phyloP scores from a whole-genome alignment of 2,113 vertebrate species.

The Emydocephalus ijimae region DNA sequence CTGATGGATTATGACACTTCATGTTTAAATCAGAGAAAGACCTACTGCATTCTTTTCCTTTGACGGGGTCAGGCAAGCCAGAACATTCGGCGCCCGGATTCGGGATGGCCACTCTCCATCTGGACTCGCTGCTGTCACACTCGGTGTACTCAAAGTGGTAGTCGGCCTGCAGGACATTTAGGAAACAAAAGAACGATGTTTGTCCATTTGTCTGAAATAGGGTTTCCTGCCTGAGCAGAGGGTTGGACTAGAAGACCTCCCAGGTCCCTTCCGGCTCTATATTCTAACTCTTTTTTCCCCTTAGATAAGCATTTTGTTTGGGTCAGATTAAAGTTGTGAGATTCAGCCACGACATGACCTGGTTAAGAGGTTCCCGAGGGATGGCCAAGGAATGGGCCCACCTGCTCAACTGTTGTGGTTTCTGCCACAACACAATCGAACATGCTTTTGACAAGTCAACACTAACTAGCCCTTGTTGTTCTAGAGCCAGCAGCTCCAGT shows the following conservation, averaged over 20 bases:
- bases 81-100: constrained; percentile 77
- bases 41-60: constrained; percentile 96
- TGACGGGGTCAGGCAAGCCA: constrained; percentile 90
- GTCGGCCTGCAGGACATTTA: constrained; percentile 79
- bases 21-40: constrained; percentile 42
- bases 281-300: not conserved
- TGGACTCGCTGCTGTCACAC: constrained; percentile 91
- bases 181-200: constrained; percentile 26
- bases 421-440: not conserved
- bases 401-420: not conserved
- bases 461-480: not conserved
- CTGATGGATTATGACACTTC: too few species aligned
- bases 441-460: not conserved
- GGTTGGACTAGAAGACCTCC: too few species aligned
- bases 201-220: too few species aligned
- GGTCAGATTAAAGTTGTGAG: not conserved
- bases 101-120: constrained; percentile 95
- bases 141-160: constrained; percentile 98
- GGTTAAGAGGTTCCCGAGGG: not conserved
- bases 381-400: not conserved
- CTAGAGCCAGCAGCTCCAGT: not conserved
- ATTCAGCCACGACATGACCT: not conserved
- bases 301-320: not conserved
- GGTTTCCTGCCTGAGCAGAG: too few species aligned
- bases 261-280: too few species aligned